Base-by-base conservation (phyloP, 2,113 vertebrate species). In the Ascaphus truei region DNA sequence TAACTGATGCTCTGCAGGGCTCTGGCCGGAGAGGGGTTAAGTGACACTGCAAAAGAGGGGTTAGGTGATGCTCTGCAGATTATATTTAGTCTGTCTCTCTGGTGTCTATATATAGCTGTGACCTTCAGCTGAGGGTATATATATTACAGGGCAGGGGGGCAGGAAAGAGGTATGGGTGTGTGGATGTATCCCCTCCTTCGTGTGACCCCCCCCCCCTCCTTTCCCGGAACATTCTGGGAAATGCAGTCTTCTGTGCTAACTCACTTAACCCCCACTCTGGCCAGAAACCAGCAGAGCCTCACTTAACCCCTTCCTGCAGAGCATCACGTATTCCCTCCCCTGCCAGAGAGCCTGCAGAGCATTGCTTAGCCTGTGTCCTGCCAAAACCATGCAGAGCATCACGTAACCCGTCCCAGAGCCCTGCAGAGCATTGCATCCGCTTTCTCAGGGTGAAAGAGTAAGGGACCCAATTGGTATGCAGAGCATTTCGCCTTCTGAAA, bases 41-140 rank as follows among this genome's bases (percentile, higher is more conserved):
- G 5, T 22, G 5, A n/a, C n/a, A n/a, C n/a, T n/a, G 18, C 12
- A 62, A 15, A 12, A 64, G 23, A 65, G 10, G 36, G 26, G 63
- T 66, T 66, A 55, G 43, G 29, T 23, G 11, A 53, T 34, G 41
- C 43, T 13, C 22, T 31, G 36, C 34, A 56, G 50, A 66, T 66
- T 51, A 18, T 37, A 66, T 66, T 66, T 56, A 41, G 63, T 66
- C 16, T 55, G 25, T 55, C 63, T 51, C 16, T 41, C 51, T 55
- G 23, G 50, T 20, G 31, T 53, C 53, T 66, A 66, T 55, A 55
- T 55, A 55, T 66, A 66, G 63, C 25, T 37, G 63, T 56, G 63
- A 66, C 63, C 63, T 66, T 66, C 63, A 66, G 34, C 31, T 10
- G 15, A 53, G 63, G 63, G 41, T 55, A 55, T 55, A 55, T 53